phyloP scores from a whole-genome alignment of 2,113 vertebrate species.

The Pyxicephalus adspersus region DNA sequence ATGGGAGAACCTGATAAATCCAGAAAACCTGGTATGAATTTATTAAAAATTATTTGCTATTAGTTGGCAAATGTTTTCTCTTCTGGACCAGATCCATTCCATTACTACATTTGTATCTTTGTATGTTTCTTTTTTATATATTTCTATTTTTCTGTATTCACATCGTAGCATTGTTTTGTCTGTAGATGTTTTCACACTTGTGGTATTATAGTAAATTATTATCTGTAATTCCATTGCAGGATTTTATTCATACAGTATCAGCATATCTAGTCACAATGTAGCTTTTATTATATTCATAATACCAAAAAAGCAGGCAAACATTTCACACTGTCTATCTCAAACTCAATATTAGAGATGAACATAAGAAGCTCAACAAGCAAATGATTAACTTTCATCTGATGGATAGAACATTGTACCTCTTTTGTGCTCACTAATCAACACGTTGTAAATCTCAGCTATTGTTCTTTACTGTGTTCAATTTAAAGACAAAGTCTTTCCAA shows the following conservation, averaged over 20 bases:
- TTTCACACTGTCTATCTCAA: neutral
- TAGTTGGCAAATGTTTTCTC: too few species aligned
- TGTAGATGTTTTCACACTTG: too few species aligned
- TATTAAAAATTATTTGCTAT: too few species aligned
- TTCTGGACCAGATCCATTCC: too few species aligned
- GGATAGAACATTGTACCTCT: constrained; percentile 11
- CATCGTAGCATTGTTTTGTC: too few species aligned
- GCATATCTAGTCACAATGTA: neutral
- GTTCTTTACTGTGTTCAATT: constrained; percentile 21
- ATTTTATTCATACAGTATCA: neutral
- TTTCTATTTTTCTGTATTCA: too few species aligned
- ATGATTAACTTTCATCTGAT: constrained; percentile 12
- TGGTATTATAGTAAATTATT: neutral
- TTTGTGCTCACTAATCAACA: neutral
- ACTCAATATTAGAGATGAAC: neutral
- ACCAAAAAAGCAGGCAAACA: neutral
- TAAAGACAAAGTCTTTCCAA: constrained; percentile 30
- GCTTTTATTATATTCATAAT: neutral
- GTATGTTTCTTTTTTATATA: too few species aligned
- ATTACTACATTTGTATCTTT: too few species aligned
- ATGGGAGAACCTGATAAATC: too few species aligned
- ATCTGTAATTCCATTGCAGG: neutral
- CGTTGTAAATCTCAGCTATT: constrained; percentile 58
- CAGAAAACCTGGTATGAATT: too few species aligned
- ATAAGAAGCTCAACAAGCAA: neutral